Evolutionary conservation across 1,140 invertebrate species (phyloP).

Genomic region (Eriosoma lanigerum): DNA sequence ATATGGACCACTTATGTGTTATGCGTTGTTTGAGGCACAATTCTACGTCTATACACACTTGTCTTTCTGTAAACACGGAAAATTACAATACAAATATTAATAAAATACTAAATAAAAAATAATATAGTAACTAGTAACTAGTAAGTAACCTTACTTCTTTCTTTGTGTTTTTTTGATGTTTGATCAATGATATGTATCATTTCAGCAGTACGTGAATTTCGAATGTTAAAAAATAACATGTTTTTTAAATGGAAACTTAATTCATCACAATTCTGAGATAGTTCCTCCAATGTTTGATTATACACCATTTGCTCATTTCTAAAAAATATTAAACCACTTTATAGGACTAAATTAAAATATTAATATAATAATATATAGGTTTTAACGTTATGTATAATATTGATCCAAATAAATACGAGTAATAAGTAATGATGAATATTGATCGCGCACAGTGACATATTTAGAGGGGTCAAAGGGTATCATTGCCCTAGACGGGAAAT

Average conservation of each 20-base stretch:
- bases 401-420: no score
- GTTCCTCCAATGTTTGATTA: background rate
- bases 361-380: no score
- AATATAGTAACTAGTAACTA: no score
- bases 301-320: background rate
- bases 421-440: no score
- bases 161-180: background rate
- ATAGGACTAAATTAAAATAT: background rate
- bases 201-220: background rate
- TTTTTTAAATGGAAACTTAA: background rate
- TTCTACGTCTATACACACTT: background rate
- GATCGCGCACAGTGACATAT: no score
- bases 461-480: no score
- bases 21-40: background rate
- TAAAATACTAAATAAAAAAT: background rate
- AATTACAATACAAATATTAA: background rate
- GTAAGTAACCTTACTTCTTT: constrained; percentile 32
- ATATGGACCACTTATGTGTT: background rate
- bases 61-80: background rate
- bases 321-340: no score
- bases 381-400: no score
- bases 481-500: no score
- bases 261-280: background rate
- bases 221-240: background rate
- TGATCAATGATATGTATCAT: background rate